Evolutionary conservation across 1,140 invertebrate genomes (phyloP).

Genomic region (Pachypeltis micranthus): DNA sequence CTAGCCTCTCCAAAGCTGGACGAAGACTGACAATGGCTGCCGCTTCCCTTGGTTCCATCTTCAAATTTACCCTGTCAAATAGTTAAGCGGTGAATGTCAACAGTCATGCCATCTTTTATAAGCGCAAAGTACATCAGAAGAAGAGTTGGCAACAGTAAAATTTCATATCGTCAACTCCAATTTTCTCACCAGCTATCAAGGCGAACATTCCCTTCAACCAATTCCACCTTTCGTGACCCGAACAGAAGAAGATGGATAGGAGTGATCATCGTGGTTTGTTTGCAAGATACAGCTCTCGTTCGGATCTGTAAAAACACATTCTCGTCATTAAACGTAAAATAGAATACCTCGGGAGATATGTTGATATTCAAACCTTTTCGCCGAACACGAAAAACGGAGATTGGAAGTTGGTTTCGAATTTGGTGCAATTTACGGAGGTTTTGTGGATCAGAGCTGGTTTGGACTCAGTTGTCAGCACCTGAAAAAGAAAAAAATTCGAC

Average conservation of each 20-base stretch:
- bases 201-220: conserved; percentile 53
- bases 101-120: not conserved
- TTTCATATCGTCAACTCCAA: no score
- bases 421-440: conserved; percentile 90
- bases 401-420: conserved; percentile 69
- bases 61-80: conserved; percentile 63
- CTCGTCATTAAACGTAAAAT: conserved; percentile 2
- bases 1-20: conserved; percentile 73
- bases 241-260: conserved; percentile 88
- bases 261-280: conserved; percentile 93
- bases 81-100: no score
- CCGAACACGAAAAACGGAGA: conserved; percentile 96
- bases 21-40: conserved; percentile 72
- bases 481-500: conserved; percentile 20
- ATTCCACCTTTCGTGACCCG: conserved; percentile 65
- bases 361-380: conserved; percentile 77
- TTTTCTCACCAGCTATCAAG: conserved; percentile 74
- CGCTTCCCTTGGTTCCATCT: conserved; percentile 65
- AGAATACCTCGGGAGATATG: not conserved
- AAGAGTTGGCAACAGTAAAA: no score
- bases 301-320: conserved; percentile 59
- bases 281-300: conserved; percentile 90
- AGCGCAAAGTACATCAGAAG: not conserved
- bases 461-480: conserved; percentile 88
- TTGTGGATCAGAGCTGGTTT: conserved; percentile 91